Percentiles rank a stretch among this genome's conserved stretches.
Evolutionary conservation across 1,140 invertebrate genomes (phyloP).

Genomic region (Brachionus plicatilis): DNA sequence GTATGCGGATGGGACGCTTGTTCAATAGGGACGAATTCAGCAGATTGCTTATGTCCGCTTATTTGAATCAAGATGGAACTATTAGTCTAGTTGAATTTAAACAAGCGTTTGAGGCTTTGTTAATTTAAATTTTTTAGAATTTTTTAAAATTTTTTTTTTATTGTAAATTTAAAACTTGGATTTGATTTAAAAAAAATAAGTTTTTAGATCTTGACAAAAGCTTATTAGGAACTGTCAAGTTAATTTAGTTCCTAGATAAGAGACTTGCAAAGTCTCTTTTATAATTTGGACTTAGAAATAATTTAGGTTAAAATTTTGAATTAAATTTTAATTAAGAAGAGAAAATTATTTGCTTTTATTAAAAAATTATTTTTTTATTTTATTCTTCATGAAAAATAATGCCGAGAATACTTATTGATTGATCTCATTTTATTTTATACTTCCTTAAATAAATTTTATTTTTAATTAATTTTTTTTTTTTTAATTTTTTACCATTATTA

Average conservation of each 20-base stretch:
- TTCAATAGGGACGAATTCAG: slow-evolving; percentile 2
- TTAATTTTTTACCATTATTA: slow-evolving; percentile 21
- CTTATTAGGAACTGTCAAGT: background rate
- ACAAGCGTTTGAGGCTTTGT: background rate
- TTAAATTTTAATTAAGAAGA: background rate
- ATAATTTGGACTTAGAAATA: background rate
- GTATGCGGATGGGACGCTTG: background rate
- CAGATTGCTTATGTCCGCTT: background rate
- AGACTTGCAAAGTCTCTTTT: background rate
- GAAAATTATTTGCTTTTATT: background rate
- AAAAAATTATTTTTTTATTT: background rate
- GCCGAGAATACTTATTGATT: background rate
- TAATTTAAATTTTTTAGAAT: background rate
- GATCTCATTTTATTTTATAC: background rate
- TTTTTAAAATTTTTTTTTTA: background rate
- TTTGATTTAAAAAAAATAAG: background rate
- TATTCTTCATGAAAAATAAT: background rate
- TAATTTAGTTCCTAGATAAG: background rate
- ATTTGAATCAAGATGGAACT: background rate
- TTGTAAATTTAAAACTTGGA: background rate
- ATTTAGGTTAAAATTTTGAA: background rate
- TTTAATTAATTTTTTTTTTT: background rate
- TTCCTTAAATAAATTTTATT: background rate
- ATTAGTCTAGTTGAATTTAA: slow-evolving; percentile 22
- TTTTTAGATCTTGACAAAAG: background rate